Evolutionary conservation across 1,140 invertebrate genomes (phyloP), one percentile per base, ranked within the genome.

Genomic region (Tachypleus tridentatus): DNA sequence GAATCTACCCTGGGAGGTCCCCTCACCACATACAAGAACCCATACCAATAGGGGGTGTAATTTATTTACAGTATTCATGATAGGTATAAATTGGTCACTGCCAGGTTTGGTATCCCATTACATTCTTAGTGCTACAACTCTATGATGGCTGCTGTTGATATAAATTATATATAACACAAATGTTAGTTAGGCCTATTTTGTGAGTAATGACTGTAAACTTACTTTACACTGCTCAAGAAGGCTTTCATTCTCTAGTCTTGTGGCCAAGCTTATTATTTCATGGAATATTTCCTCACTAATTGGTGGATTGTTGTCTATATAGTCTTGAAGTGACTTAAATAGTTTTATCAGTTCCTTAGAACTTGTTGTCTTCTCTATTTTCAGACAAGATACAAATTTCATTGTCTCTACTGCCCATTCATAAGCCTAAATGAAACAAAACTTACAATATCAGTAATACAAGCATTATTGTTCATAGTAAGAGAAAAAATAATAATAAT

Each of bases 381-480:
- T 81, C 71, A 86, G 81, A 64, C 81, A 79, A 10, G 81, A 80
- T 59, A 82, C 79, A 72, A 81, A 81, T 70, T 82, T 81, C 80
- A 82, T 82, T 8, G 84, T 82, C 70, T 86, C 84, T 69, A 86
- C 75, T 49, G 84, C 83, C 85, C 85, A 86, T 70, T 87, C 85
- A 76, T 86, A 87, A 5, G 83, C 82, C 81, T 83, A 29, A 29
- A 29, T 29, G 29, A 29, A 29, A 29, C 29, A 29, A 29, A 29
- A 29, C 29, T 29, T 29, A 29, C 29, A 29, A 29, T 2, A 29
- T 29, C 29, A 29, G 74, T n/a, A 76, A 74, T 51, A 67, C 65
- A 66, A 71, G 49, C 10, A 47, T 49, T 9, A 29, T 60, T 53
- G 51, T 10, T 7, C n/a, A 10, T 56, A 4, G 11, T 9, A 8